Conservation (phyloP, 2,888 invertebrate genomes). For the Caenorhabditis japonica region DNA sequence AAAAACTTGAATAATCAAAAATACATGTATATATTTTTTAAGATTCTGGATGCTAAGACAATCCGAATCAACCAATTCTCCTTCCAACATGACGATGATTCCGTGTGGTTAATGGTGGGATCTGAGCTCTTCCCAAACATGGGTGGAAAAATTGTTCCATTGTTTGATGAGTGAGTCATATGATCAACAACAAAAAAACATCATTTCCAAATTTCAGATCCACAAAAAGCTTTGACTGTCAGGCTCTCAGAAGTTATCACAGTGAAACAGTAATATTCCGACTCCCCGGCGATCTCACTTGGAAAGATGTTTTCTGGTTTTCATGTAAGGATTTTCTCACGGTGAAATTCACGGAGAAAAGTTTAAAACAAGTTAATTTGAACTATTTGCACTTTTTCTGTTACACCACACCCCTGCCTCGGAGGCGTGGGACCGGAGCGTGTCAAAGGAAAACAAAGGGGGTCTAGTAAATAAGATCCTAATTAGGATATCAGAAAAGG, state of each 20-base stretch:
- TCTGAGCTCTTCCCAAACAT: slow-evolving; percentile 73
- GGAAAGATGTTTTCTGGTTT: slow-evolving; percentile 68
- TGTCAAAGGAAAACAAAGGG: slow-evolving; percentile 1
- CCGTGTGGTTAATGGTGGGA: slow-evolving; percentile 77
- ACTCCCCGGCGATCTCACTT: slow-evolving; percentile 72
- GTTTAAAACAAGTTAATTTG: background rate
- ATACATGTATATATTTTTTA: slow-evolving; percentile 11
- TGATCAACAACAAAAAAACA: no score
- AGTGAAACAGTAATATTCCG: slow-evolving; percentile 71
- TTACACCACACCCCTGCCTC: no score
- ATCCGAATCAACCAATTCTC: slow-evolving; percentile 72
- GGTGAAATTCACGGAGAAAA: background rate
- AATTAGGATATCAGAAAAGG: background rate
- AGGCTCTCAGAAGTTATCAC: slow-evolving; percentile 71
- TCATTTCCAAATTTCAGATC: no score
- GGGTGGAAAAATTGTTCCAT: slow-evolving; percentile 74
- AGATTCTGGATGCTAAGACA: slow-evolving; percentile 76
- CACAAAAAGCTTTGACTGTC: slow-evolving; percentile 69
- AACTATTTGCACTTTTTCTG: background rate
- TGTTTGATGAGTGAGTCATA: slow-evolving; percentile 70
- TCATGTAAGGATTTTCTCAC: slow-evolving; percentile 41
- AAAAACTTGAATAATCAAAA: background rate
- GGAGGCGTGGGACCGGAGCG: background rate
- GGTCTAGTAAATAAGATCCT: slow-evolving; percentile 6
- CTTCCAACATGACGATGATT: slow-evolving; percentile 70